Evolutionary conservation across 2,797 vertebrate species (phyloP).

Genomic region (Passerculus sandwichensis): DNA sequence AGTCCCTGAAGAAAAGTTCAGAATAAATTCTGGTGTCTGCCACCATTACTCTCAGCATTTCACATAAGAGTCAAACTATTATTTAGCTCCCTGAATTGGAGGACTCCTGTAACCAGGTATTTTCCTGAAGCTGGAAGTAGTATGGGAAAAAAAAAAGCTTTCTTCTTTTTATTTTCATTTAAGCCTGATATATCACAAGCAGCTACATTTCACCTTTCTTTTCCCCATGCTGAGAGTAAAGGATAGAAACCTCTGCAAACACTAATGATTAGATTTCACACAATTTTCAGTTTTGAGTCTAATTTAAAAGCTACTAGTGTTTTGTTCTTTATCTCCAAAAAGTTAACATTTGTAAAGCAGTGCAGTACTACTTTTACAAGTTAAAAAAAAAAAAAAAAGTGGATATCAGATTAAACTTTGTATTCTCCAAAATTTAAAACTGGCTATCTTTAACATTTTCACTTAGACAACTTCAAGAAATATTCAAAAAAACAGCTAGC

Average conservation of each 20-base stretch:
- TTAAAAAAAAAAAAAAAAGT: not conserved
- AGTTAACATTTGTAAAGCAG: not conserved
- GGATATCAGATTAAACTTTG: not conserved
- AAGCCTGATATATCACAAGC: not conserved
- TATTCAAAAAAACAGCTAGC: not conserved
- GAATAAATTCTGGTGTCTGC: slow-evolving; percentile 27
- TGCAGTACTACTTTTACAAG: not conserved
- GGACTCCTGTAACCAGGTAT: not conserved
- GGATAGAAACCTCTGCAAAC: not conserved
- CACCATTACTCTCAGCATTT: slow-evolving; percentile 60
- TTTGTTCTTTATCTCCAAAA: not conserved
- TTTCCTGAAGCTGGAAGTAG: not conserved
- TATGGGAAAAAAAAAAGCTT: not conserved
- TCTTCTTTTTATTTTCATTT: slow-evolving; percentile 2
- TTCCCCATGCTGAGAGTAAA: slow-evolving; percentile 43
- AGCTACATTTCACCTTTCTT: not conserved
- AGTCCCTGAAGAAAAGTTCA: slow-evolving; percentile 37
- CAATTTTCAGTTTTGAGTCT: not conserved
- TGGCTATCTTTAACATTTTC: not conserved
- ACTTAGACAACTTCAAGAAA: not conserved
- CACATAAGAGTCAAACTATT: not conserved
- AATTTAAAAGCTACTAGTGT: not conserved
- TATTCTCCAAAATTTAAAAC: not conserved
- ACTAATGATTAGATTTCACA: not conserved
- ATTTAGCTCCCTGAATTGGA: not conserved